Conservation (phyloP, 2,797 vertebrate genomes). For the Cichlasoma orientale region DNA sequence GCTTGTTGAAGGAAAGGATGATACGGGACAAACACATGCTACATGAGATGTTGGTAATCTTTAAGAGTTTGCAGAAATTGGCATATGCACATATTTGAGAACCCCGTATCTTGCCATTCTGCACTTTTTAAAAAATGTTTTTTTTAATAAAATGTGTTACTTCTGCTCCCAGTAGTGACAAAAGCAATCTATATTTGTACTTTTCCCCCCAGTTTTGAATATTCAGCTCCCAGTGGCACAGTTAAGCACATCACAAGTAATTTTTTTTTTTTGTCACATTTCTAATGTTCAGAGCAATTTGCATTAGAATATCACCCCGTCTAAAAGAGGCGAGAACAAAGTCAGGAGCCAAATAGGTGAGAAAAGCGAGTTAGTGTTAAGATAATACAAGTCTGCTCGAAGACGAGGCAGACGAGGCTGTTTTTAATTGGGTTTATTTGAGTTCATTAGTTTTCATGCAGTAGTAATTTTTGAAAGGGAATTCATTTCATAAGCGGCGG, state of each 20-base stretch:
- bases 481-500: conserved; percentile 13
- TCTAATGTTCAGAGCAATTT: background rate
- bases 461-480: background rate
- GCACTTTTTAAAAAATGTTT: too few relatives aligned
- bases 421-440: conserved; percentile 6
- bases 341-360: background rate
- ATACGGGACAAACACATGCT: background rate
- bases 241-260: background rate
- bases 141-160: background rate
- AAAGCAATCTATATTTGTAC: background rate
- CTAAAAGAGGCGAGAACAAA: background rate
- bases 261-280: background rate
- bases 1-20: background rate
- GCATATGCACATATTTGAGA: too few relatives aligned
- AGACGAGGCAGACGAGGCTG: background rate
- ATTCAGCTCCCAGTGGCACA: background rate
- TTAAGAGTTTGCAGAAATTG: too few relatives aligned
- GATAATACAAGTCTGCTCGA: background rate
- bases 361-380: background rate
- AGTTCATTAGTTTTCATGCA: conserved; percentile 13
- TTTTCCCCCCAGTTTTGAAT: background rate
- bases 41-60: background rate
- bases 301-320: background rate
- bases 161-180: background rate
- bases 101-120: too few relatives aligned